Evolutionary conservation across 2,797 vertebrate genomes (phyloP), one percentile per base, ranked within the genome.

Genomic region (Malurus splendens): DNA sequence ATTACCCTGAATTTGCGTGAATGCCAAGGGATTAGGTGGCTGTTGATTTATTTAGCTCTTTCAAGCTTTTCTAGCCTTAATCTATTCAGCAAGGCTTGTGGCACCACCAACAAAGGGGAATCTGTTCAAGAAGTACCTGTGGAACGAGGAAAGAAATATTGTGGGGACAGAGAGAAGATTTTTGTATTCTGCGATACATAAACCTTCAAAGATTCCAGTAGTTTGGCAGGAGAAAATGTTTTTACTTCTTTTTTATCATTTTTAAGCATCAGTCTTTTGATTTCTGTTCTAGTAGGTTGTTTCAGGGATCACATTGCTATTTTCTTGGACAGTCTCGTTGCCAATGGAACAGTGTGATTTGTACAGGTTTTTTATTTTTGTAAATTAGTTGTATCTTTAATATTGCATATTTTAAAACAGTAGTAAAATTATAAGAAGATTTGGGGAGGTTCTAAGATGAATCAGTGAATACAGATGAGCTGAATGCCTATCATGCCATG

Each of bases 281-380:
- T 93, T 94, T 94, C 91, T 87, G 28, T 83, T 92, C 67, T 70
- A 42, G 27, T 86, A 54, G 65, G 4, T 89, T 68, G 36, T 90
- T 95, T 95, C 87, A 89, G 87, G 93, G 92, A 89, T 94, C 88
- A 65, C 77, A 51, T 90, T 60, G 36, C 92, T 95, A 41, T 90
- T 94, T 76, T 92, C 90, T 89, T 80, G 60, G 90, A 78, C 85
- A 66, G 89, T 94, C 91, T 89, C 78, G 62, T 88, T 94, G 83
- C 93, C 89, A 89, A 52, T 88, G 64, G 80, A 93, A 86, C 67
- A 88, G 54, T 72, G 57, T 76, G 41, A 89, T 74, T 94, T 96
- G 81, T 95, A 95, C 82, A 64, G 87, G 90, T 64, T 83, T 94
- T 90, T 95, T 94, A 94, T 92, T 94, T 91, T 89, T 93, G 55